Evolutionary conservation across 2,113 vertebrate genomes (phyloP), one percentile per base, ranked within the genome.

Genomic region (Notarius lentiginosus): DNA sequence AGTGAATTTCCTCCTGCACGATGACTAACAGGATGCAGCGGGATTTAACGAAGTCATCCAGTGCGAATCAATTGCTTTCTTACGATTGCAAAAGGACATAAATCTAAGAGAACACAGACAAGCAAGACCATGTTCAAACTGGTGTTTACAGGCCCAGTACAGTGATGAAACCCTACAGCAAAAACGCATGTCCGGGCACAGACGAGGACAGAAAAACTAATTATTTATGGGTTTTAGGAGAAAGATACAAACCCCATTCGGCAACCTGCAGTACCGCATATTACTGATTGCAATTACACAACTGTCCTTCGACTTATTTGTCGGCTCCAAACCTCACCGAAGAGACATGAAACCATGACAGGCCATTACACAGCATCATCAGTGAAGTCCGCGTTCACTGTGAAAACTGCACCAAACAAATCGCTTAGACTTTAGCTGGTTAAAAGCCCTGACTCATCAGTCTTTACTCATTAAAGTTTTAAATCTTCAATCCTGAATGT

Each of bases 241-340:
- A 77, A 27, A 2, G 41, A 61, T 2, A 27, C 20, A 79, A 47
- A 89, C 81, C 80, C 87, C 85, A 89, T 91, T 91, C 89, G 91
- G 77, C 84, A 87, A 83, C 82, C 84, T 79, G 84, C 88, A 84
- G 84, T 90, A 90, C 65, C 84, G 82, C 88, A 87, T 92, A 89
- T 87, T 92, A 94, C 93, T 93, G 93, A 94, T 92, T 88, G 87
- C 86, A 87, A 88, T 94, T 92, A 92, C 90, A 94, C 83, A 94
- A 92, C 91, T 34, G 65, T 72, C 65, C 79, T 83, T 87, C 87
- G 77, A 85, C 60, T 75, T 82, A 34, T 81, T 51, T 41, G 47
- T 83, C 63, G 15, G 49, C 65, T 51, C 47, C 41, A 82, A 76
- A 77, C 60, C 58, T 55, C 18, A 65, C 30, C 18, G 10, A 79